Evolutionary conservation across 2,797 vertebrate genomes (phyloP).

Genomic region (Danio kyathit): DNA sequence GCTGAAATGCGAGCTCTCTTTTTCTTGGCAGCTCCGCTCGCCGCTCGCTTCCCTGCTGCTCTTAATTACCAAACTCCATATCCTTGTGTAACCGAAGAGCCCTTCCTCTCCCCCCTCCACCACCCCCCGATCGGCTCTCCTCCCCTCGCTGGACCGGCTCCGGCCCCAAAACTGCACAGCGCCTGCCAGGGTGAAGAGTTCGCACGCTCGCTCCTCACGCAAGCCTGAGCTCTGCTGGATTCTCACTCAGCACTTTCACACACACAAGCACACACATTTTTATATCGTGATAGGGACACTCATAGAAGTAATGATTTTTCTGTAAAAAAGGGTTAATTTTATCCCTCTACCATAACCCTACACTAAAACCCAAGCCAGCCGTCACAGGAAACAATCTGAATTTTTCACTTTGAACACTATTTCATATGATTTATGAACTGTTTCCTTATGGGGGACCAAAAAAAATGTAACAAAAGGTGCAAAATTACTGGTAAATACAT

Average conservation of each 20-base stretch:
- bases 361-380: no score
- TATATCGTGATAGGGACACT: no score
- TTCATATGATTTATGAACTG: no score
- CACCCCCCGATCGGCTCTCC: conserved; percentile 28
- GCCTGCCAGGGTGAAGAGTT: conserved; percentile 67
- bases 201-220: conserved; percentile 66
- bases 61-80: conserved; percentile 66
- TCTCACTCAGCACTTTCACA: conserved; percentile 29
- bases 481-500: no score
- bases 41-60: conserved; percentile 55
- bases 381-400: no score
- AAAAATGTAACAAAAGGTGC: no score
- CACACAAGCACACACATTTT: no score
- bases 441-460: no score
- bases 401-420: no score
- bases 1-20: conserved; percentile 51
- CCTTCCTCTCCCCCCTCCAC: conserved; percentile 19
- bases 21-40: conserved; percentile 49
- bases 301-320: no score
- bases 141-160: conserved; percentile 2
- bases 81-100: conserved; percentile 62
- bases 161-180: conserved; percentile 55
- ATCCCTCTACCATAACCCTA: no score
- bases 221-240: conserved; percentile 30
- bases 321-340: no score